Evolutionary conservation across 2,888 invertebrate genomes (phyloP).

Genomic region (Shargacucullia verbasci): DNA sequence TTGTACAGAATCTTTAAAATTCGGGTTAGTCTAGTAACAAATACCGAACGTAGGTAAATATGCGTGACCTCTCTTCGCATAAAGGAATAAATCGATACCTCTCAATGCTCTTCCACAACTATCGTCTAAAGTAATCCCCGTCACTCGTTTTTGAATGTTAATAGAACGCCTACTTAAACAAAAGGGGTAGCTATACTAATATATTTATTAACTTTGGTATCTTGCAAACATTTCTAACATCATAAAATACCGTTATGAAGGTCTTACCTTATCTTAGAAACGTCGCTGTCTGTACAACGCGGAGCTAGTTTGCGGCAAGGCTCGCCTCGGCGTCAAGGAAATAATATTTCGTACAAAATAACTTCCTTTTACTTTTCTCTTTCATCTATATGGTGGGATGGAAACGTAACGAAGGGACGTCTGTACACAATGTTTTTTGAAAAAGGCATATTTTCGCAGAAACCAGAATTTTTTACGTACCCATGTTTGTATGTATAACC

Average conservation of each 20-base stretch:
- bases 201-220: constrained; percentile 31
- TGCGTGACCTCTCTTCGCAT: constrained; percentile 30
- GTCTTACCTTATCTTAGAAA: constrained; percentile 34
- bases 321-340: constrained; percentile 27
- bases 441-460: constrained; percentile 30
- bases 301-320: constrained; percentile 33
- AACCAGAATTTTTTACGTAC: constrained; percentile 27
- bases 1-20: constrained; percentile 31
- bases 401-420: constrained; percentile 29
- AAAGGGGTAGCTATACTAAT: constrained; percentile 14
- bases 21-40: constrained; percentile 31
- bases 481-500: constrained; percentile 17
- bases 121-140: constrained; percentile 19
- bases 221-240: constrained; percentile 32
- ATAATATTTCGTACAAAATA: constrained; percentile 46
- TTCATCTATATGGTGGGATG: constrained; percentile 29
- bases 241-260: constrained; percentile 29
- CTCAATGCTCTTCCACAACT: constrained; percentile 20
- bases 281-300: constrained; percentile 13
- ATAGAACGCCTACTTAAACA: constrained; percentile 8
- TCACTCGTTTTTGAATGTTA: constrained; percentile 29
- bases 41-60: constrained; percentile 32
- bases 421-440: constrained; percentile 20
- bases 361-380: constrained; percentile 37
- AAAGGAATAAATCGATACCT: constrained; percentile 38